phyloP scores from a whole-genome alignment of 2,113 vertebrate species.

The Heterotis niloticus region DNA sequence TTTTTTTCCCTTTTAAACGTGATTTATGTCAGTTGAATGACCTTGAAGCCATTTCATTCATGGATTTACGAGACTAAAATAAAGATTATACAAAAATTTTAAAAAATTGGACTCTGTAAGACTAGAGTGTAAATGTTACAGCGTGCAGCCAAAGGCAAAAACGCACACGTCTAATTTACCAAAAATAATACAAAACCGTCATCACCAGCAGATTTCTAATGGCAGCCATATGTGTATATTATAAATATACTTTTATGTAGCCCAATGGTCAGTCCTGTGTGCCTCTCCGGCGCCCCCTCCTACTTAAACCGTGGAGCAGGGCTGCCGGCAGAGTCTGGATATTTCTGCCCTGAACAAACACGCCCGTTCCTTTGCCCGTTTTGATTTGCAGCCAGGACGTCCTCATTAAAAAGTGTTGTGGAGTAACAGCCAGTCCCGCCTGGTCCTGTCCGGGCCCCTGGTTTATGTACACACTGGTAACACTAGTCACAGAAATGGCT shows the following conservation, averaged over 20 bases:
- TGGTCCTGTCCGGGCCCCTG: conserved; percentile 14
- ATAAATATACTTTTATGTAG: conserved; percentile 39
- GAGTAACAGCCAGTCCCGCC: conserved; percentile 20
- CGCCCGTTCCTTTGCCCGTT: conserved; percentile 28
- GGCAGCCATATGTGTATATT: conserved; percentile 14
- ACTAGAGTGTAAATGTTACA: neutral
- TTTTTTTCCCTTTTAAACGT: neutral
- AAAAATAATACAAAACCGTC: neutral
- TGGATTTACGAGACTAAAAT: neutral
- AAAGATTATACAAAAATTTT: neutral
- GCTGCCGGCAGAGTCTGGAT: conserved; percentile 19
- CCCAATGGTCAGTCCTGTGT: conserved; percentile 27
- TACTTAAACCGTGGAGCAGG: neutral
- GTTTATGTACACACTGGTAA: conserved; percentile 38
- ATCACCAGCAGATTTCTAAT: neutral
- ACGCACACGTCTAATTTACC: neutral
- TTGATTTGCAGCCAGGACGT: conserved; percentile 41
- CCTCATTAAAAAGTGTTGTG: conserved; percentile 37
- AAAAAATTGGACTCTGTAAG: neutral
- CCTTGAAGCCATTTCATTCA: neutral
- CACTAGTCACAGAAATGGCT: conserved; percentile 38
- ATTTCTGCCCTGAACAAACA: conserved; percentile 41
- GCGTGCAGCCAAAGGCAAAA: neutral
- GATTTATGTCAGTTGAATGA: neutral
- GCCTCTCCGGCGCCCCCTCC: neutral